Conservation (phyloP, 35 echinoderm and acorn worm genomes). For the Nesometra sesokonis region DNA sequence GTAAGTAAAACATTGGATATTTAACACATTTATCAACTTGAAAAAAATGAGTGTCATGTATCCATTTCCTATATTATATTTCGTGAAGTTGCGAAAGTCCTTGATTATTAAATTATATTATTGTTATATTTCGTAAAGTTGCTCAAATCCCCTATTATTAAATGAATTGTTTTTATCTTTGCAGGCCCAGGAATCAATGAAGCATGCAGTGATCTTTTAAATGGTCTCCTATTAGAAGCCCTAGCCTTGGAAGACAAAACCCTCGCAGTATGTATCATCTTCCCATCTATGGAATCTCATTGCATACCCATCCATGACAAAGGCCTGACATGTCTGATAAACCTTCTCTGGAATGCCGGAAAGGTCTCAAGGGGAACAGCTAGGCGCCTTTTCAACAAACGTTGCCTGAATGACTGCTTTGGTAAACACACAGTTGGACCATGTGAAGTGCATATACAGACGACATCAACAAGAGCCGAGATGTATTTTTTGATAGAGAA, state of each 20-base stretch:
- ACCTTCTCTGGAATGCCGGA: neutral
- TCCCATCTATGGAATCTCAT: neutral
- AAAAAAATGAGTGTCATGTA: no score
- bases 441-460: neutral
- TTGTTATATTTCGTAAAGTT: no score
- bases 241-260: neutral
- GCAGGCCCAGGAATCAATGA: neutral
- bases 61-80: no score
- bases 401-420: neutral
- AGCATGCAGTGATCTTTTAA: neutral
- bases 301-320: neutral
- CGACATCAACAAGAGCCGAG: neutral
- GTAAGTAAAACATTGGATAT: no score
- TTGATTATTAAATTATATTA: no score
- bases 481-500: neutral
- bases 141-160: no score
- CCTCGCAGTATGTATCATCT: neutral
- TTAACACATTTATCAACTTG: no score
- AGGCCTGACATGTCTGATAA: neutral
- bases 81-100: no score
- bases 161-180: no score
- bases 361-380: neutral
- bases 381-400: neutral
- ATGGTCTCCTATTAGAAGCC: neutral
- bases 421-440: neutral